Evolutionary conservation across 2,113 vertebrate genomes (phyloP).

Genomic region (Carollia perspicillata): DNA sequence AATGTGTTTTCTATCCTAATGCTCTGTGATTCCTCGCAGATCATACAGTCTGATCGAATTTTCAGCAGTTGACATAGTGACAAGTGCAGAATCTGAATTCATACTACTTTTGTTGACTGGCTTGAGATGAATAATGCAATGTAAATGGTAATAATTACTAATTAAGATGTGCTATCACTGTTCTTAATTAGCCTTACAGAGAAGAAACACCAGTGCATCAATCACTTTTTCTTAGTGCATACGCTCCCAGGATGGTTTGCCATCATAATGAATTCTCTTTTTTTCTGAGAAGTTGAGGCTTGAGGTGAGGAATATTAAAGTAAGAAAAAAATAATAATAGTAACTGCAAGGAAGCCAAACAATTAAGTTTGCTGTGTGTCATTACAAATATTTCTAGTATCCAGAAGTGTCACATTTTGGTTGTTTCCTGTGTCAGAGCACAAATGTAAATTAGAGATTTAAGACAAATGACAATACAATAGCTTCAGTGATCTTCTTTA

Average conservation of each 20-base stretch:
- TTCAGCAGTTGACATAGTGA: neutral
- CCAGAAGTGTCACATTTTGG: constrained; percentile 8
- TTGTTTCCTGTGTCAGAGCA: constrained; percentile 21
- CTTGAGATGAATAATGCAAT: neutral
- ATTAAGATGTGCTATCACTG: neutral
- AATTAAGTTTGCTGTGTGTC: constrained; percentile 47
- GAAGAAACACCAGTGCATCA: neutral
- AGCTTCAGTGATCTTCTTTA: constrained; percentile 31
- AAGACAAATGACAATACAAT: constrained; percentile 24
- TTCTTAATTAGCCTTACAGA: constrained; percentile 29
- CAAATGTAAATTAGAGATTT: constrained; percentile 44
- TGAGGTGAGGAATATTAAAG: neutral
- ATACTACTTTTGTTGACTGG: neutral
- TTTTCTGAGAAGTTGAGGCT: neutral
- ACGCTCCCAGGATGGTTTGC: neutral
- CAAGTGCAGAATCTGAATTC: neutral
- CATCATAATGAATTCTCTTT: neutral
- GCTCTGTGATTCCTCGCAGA: neutral
- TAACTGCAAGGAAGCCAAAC: neutral
- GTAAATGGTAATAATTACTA: neutral
- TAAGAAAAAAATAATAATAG: neutral
- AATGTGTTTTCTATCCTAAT: neutral
- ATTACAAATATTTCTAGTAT: constrained; percentile 26
- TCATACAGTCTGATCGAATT: neutral
- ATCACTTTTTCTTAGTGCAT: neutral